Evolutionary conservation across 2,797 vertebrate genomes (phyloP).

Genomic region (Presbytis comata): DNA sequence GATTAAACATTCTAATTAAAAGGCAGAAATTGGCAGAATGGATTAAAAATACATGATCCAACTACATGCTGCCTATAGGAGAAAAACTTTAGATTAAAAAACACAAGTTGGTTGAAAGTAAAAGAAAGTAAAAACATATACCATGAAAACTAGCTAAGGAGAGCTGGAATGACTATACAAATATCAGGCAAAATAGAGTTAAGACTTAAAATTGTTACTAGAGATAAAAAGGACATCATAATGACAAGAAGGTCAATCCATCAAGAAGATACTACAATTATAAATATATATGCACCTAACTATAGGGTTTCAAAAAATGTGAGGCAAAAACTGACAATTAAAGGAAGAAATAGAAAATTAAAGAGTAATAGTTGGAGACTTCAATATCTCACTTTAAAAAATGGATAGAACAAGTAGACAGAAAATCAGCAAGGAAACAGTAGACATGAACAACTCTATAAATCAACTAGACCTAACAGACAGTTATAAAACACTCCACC

Average conservation of each 20-base stretch:
- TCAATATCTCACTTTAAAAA: background rate
- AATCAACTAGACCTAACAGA: background rate
- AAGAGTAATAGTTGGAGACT: background rate
- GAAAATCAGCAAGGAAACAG: background rate
- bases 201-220: background rate
- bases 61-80: background rate
- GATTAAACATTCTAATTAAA: background rate
- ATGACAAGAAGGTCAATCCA: background rate
- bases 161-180: background rate
- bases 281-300: background rate
- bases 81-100: background rate
- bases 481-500: background rate
- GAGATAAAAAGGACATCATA: background rate
- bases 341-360: background rate
- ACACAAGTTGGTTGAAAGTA: background rate
- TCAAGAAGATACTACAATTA: background rate
- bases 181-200: background rate
- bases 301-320: slow-evolving; percentile 4
- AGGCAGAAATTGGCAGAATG: background rate
- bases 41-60: background rate
- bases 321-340: background rate
- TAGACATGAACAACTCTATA: background rate
- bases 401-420: background rate
- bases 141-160: background rate
- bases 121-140: background rate